These are phyloP conservation scores for Saccostrea glomerata DNA, from an alignment of 1,140 invertebrate species.

Conservation along the genomic window DNA sequence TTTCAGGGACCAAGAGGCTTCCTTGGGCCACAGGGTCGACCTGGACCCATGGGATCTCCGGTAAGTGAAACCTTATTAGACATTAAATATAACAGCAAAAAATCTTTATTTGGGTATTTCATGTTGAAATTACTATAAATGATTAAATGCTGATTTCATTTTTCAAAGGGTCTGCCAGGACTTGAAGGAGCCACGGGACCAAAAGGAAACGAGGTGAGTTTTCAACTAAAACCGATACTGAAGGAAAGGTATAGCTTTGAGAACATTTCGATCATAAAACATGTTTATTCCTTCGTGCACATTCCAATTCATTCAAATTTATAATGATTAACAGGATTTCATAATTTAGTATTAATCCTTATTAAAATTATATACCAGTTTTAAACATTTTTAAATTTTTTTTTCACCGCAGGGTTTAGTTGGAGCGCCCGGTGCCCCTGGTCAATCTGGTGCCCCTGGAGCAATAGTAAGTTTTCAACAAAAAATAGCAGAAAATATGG, in stretches of 20 bases:
- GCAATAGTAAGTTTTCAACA: conserved; percentile 66
- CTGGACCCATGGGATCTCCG: conserved; percentile 84
- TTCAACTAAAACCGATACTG: not conserved
- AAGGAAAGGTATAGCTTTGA: not conserved
- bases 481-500: not conserved
- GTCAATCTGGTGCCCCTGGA: conserved; percentile 71
- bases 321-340: too few relatives aligned
- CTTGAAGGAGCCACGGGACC: conserved; percentile 69
- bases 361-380: too few relatives aligned
- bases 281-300: too few relatives aligned
- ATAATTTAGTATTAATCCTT: too few relatives aligned
- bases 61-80: conserved; percentile 76
- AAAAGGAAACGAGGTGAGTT: conserved; percentile 84
- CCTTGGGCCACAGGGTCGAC: conserved; percentile 88
- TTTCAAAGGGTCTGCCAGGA: conserved; percentile 75
- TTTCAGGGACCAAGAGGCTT: conserved; percentile 82
- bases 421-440: conserved; percentile 72
- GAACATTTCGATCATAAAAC: too few relatives aligned
- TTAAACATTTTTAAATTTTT: too few relatives aligned
- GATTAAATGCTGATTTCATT: conserved; percentile 28
- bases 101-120: too few relatives aligned
- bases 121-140: too few relatives aligned
- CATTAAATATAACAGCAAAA: too few relatives aligned
- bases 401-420: conserved; percentile 64
- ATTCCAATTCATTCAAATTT: too few relatives aligned